A percentile compares a stretch with the other conserved stretches of the same genome.
phyloP scores from a whole-genome alignment of 2,888 invertebrate genomes.

The Chironomus riparius region DNA sequence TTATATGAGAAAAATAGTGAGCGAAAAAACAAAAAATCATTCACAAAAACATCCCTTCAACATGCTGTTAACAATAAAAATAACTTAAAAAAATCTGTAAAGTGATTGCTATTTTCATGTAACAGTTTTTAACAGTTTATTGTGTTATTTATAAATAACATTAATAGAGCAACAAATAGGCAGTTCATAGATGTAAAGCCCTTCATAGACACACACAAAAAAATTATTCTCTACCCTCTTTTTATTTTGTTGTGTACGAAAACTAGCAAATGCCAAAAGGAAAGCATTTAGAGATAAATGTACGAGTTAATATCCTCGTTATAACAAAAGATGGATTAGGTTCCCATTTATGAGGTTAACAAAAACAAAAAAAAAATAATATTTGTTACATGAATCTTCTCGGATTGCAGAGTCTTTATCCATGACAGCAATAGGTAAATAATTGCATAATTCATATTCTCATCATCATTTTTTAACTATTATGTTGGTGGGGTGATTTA shows the following conservation, averaged over 20 bases:
- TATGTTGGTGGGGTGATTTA: too few species aligned
- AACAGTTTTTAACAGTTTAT: constrained; percentile 9
- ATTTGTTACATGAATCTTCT: neutral
- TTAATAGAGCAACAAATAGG: constrained; percentile 22
- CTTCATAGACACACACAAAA: neutral
- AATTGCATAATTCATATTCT: neutral
- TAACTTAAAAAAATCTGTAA: neutral
- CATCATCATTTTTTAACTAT: too few species aligned
- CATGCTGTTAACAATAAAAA: constrained; percentile 22
- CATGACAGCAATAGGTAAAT: constrained; percentile 5
- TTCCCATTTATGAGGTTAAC: neutral
- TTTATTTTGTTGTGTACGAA: neutral
- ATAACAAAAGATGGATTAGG: constrained; percentile 24
- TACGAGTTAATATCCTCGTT: neutral
- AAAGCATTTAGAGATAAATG: neutral
- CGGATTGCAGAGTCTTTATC: neutral
- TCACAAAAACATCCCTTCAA: constrained; percentile 9
- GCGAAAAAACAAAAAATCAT: neutral
- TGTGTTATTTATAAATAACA: neutral
- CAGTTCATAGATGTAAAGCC: neutral
- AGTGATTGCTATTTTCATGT: constrained; percentile 7
- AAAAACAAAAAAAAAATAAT: neutral
- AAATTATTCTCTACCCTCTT: neutral
- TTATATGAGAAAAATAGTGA: neutral
- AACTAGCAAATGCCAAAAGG: neutral